A percentile compares a stretch with the other conserved stretches of the same genome.
Conservation (phyloP, 2,113 vertebrate genomes). For the Echinops telfairi region DNA sequence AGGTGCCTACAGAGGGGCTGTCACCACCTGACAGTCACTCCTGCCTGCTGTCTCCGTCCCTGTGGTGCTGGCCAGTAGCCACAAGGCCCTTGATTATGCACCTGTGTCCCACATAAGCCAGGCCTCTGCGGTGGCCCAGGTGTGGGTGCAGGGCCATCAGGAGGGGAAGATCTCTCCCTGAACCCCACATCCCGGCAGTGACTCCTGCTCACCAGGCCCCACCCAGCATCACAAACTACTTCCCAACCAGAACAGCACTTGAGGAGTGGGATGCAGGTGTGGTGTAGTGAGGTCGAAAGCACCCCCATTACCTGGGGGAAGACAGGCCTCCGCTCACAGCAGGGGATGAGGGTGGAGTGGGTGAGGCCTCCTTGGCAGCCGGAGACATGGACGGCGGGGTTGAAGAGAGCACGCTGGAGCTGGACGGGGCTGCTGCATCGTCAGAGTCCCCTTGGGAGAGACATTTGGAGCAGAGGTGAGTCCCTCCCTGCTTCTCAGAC, state of each 20-base stretch:
- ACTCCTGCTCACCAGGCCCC: not conserved
- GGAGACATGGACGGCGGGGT: slow-evolving; percentile 95
- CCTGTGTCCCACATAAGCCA: not conserved
- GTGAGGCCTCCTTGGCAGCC: slow-evolving; percentile 94
- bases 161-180: not conserved
- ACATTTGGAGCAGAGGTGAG: slow-evolving; percentile 12
- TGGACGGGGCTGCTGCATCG: slow-evolving; percentile 94
- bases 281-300: no score
- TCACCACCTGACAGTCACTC: not conserved
- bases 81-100: not conserved
- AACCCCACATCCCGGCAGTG: not conserved
- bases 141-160: no score
- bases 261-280: no score
- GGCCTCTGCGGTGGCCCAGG: not conserved
- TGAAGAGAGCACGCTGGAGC: slow-evolving; percentile 92
- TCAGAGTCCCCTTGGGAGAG: slow-evolving; percentile 94
- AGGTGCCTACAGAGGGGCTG: no score
- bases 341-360: slow-evolving; percentile 97
- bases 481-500: not conserved
- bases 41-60: not conserved
- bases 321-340: slow-evolving; percentile 93
- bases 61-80: not conserved
- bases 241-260: no score
- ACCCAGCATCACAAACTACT: no score
- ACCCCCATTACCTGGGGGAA: slow-evolving; percentile 89